These are phyloP conservation scores for Macrobrachium nipponense DNA, from an alignment of 1,140 invertebrate species.

Conservation along the genomic window DNA sequence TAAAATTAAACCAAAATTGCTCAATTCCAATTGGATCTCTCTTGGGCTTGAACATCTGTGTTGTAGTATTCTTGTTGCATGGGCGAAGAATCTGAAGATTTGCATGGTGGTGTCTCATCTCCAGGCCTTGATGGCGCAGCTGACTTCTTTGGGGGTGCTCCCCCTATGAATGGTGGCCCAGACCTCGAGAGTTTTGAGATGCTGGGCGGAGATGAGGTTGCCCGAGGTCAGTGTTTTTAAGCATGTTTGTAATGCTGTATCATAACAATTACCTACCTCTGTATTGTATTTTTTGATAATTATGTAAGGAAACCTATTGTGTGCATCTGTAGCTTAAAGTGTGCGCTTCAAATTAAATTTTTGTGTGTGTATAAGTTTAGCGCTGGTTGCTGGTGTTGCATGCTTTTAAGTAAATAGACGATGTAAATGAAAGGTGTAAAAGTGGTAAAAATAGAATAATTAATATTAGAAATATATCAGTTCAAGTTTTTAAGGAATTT, in stretches of 20 bases:
- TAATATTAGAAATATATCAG: too few relatives aligned
- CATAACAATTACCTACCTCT: background rate
- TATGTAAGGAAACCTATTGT: too few relatives aligned
- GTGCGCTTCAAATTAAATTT: too few relatives aligned
- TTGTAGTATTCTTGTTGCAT: background rate
- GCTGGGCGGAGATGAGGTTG: slow-evolving; percentile 57
- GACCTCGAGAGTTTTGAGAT: slow-evolving; percentile 58
- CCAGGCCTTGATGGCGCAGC: slow-evolving; percentile 47
- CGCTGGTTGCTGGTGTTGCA: too few relatives aligned
- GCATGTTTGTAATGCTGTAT: background rate
- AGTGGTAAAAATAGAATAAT: too few relatives aligned
- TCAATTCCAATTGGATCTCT: background rate
- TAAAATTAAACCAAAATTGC: background rate
- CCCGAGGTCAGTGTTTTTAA: slow-evolving; percentile 49
- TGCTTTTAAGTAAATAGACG: too few relatives aligned
- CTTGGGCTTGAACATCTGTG: background rate
- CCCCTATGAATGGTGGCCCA: slow-evolving; percentile 26
- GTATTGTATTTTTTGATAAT: background rate
- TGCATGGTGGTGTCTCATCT: slow-evolving; percentile 48
- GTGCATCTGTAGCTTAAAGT: too few relatives aligned
- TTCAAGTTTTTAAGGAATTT: too few relatives aligned
- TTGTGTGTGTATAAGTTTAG: too few relatives aligned
- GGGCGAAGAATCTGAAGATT: slow-evolving; percentile 15
- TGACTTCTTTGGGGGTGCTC: slow-evolving; percentile 55
- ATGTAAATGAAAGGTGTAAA: too few relatives aligned